phyloP scores from a whole-genome alignment of 2,797 vertebrate species.

The Phyllotis vaccarum region DNA sequence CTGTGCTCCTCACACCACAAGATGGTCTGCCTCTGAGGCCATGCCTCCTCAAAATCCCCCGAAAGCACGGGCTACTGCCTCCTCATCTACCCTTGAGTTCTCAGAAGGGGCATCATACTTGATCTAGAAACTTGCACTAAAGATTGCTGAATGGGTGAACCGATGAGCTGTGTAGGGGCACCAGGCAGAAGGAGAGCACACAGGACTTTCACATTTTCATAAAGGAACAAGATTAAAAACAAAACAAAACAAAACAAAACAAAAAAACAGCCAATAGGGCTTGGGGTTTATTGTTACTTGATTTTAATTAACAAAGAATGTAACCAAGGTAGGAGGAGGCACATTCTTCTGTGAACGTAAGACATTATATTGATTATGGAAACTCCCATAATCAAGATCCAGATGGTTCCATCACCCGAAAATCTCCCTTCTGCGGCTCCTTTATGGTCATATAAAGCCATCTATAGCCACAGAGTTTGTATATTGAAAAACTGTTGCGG shows the following conservation, averaged over 20 bases:
- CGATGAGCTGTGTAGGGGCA: neutral
- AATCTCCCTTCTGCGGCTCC: neutral
- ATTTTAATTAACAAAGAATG: neutral
- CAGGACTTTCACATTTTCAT: constrained; percentile 8
- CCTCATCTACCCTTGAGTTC: neutral
- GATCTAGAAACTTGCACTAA: neutral
- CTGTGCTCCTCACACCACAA: accelerated
- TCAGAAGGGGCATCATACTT: neutral
- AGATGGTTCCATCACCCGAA: neutral
- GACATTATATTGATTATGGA: neutral
- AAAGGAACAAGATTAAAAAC: neutral
- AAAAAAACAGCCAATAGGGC: neutral
- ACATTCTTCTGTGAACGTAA: neutral
- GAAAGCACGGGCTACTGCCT: neutral
- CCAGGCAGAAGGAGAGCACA: neutral
- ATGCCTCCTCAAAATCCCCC: neutral
- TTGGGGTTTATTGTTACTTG: neutral
- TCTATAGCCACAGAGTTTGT: neutral
- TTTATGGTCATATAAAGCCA: neutral
- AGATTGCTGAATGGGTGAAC: neutral
- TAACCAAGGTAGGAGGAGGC: neutral
- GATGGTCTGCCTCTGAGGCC: neutral
- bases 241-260: neutral
- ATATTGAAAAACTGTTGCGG: neutral
- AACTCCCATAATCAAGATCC: neutral